Conservation (phyloP, 1,140 invertebrate species). For the Bilobella aurantiaca region DNA sequence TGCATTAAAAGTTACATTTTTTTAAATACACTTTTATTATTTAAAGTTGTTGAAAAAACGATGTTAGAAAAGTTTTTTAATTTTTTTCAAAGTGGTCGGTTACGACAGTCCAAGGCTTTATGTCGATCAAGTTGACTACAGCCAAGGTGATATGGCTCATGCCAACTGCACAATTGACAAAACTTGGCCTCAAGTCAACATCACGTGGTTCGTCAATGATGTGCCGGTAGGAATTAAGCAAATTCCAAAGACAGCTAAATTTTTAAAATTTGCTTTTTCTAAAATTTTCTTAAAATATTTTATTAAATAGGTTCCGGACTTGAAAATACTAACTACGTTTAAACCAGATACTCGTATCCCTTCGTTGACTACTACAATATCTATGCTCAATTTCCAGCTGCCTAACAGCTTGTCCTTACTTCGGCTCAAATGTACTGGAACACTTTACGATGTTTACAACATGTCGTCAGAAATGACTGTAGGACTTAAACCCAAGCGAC, state of each 20-base stretch:
- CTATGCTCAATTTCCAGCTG: slow-evolving; percentile 7
- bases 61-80: neutral
- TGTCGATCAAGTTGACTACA: slow-evolving; percentile 27
- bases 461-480: slow-evolving; percentile 43
- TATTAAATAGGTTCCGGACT: neutral
- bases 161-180: slow-evolving; percentile 31
- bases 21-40: too few relatives aligned
- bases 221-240: slow-evolving; percentile 17
- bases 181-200: slow-evolving; percentile 29
- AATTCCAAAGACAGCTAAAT: neutral
- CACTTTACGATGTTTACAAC: slow-evolving; percentile 16
- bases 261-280: too few relatives aligned
- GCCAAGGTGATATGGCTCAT: slow-evolving; percentile 27
- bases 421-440: slow-evolving; percentile 17
- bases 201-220: slow-evolving; percentile 34
- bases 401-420: slow-evolving; percentile 8
- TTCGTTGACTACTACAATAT: slow-evolving; percentile 4
- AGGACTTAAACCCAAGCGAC: slow-evolving; percentile 5
- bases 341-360: neutral
- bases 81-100: slow-evolving; percentile 24
- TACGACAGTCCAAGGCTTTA: slow-evolving; percentile 27
- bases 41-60: too few relatives aligned
- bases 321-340: neutral
- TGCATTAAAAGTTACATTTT: too few relatives aligned
- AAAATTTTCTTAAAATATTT: too few relatives aligned